Conservation (phyloP, 2,113 vertebrate genomes). For the Trachemys scripta region DNA sequence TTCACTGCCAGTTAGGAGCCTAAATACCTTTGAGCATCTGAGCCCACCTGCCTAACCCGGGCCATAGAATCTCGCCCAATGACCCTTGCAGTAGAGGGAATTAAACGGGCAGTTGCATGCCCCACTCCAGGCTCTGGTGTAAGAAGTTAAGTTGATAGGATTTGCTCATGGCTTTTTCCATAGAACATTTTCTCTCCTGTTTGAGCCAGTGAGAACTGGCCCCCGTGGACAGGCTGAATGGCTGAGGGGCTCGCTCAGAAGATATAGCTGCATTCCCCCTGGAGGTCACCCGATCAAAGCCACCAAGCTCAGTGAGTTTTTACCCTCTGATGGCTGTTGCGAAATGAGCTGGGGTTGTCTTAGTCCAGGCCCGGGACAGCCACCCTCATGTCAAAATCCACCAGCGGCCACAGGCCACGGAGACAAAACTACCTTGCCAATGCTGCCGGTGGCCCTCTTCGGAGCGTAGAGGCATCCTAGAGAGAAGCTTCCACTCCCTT, state of each 20-base stretch:
- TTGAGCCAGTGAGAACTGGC: neutral
- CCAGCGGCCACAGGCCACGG: neutral
- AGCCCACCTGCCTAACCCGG: neutral
- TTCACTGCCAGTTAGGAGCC: neutral
- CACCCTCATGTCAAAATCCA: neutral
- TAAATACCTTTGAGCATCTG: neutral
- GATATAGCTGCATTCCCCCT: neutral
- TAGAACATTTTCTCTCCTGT: neutral
- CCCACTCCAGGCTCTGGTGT: neutral
- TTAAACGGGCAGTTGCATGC: neutral
- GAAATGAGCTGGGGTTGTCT: neutral
- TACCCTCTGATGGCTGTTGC: neutral
- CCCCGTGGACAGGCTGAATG: neutral
- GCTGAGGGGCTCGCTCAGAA: neutral
- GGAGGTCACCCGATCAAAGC: neutral
- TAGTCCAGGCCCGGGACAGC: neutral
- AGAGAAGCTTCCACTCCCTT: no score
- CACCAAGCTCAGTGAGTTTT: neutral
- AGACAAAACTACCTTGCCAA: neutral
- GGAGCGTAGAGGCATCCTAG: neutral
- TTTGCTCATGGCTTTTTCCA: neutral
- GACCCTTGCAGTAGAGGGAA: neutral
- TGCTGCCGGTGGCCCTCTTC: neutral
- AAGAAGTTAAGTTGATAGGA: neutral
- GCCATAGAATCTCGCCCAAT: neutral